Evolutionary conservation across 2,797 vertebrate species (phyloP), one percentile per base, ranked within the genome.

Genomic region (Karalla daura): DNA sequence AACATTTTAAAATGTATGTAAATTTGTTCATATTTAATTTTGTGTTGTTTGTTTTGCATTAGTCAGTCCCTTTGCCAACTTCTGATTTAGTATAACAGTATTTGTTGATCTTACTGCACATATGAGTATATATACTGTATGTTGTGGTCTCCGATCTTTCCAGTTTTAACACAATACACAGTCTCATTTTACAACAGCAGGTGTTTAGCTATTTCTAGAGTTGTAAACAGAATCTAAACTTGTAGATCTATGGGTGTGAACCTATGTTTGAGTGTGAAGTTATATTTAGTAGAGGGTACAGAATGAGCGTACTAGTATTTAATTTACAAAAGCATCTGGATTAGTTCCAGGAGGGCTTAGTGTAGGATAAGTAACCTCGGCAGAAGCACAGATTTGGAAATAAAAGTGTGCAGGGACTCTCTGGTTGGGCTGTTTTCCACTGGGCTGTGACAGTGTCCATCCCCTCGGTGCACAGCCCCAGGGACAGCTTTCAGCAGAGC

Each of bases 401-500:
- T 21, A n/a, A 36, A n/a, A 13, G 30, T 52, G 14, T 44, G 5
- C 14, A 17, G 1, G 4, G 30, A 18, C 39, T 52, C 12, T 55
- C 53, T 49, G 6, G 25, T 64, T n/a, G 49, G 36, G 41, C 32
- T 63, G 54, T 40, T 52, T n/a, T n/a, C n/a, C 43, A 32, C 43
- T 20, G 43, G 41, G 21, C 24, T 44, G 23, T 23, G 20, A 71
- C 25, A 9, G 51, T 41, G 32, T 5, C n/a, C n/a, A n/a, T n/a
- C n/a, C n/a, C n/a, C n/a, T n/a, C n/a, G n/a, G n/a, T 25, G 30
- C 55, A 28, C 41, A 6, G 11, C 75, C 66, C 47, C n/a, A 15
- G 63, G 67, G 70, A 76, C 18, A 52, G 58, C 66, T 65, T 30
- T 63, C 43, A 49, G 45, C 28, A 11, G n/a, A 27, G 53, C 69